These are phyloP conservation scores for Chloroclystis v-ata DNA, from an alignment of 2,888 invertebrate species.

Conservation along the genomic window DNA sequence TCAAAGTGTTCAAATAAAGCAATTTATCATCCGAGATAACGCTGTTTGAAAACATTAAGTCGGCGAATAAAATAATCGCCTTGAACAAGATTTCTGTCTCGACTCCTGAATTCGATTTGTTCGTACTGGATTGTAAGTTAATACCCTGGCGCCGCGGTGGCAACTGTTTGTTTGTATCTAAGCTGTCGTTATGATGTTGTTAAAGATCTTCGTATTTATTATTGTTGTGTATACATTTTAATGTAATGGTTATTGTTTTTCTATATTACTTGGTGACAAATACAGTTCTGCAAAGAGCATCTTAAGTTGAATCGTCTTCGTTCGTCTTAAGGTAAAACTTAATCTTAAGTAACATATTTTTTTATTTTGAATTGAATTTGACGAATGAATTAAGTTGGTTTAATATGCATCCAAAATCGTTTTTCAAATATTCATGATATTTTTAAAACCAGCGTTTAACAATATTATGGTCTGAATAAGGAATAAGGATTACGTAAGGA, in stretches of 20 bases:
- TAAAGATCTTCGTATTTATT: constrained; percentile 36
- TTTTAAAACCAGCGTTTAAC: too few species aligned
- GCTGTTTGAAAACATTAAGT: constrained; percentile 53
- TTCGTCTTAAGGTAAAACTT: too few species aligned
- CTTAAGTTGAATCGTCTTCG: too few species aligned
- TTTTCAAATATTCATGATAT: too few species aligned
- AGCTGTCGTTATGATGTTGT: constrained; percentile 55
- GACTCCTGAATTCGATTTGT: constrained; percentile 48
- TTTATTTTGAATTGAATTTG: too few species aligned
- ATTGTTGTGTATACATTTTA: constrained; percentile 10
- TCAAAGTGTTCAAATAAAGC: constrained; percentile 39
- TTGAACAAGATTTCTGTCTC: constrained; percentile 46
- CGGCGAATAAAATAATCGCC: constrained; percentile 56
- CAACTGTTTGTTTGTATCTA: constrained; percentile 52
- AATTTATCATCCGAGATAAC: constrained; percentile 55
- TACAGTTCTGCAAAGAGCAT: too few species aligned
- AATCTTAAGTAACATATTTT: too few species aligned
- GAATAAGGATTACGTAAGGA: constrained; percentile 45
- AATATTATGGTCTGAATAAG: too few species aligned
- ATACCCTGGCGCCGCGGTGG: constrained; percentile 56
- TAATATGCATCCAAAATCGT: too few species aligned
- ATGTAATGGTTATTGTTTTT: constrained; percentile 8
- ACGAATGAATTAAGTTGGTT: too few species aligned
- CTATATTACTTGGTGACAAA: background rate
- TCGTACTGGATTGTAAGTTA: constrained; percentile 54